A percentile compares a stretch with the other conserved stretches of the same genome.
phyloP scores from a whole-genome alignment of 2,113 vertebrate genomes.

The Petrocephalus microphthalmus region DNA sequence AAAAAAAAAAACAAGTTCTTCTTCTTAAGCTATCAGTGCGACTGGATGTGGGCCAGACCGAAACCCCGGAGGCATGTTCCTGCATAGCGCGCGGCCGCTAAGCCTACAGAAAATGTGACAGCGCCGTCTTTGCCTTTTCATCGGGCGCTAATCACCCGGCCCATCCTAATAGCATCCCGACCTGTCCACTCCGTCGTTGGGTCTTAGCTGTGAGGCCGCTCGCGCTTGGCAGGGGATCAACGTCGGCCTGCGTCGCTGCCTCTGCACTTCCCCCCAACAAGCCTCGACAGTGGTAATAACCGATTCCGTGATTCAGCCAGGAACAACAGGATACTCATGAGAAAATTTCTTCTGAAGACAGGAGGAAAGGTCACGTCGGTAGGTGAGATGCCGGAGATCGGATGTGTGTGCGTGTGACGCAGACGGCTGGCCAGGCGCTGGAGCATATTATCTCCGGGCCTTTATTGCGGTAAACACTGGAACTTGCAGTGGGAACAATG shows the following conservation, averaged over 20 bases:
- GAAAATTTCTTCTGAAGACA: background rate
- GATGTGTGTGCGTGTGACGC: background rate
- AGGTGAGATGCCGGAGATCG: background rate
- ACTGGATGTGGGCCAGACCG: conserved; percentile 31
- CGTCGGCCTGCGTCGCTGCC: background rate
- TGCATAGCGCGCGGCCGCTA: background rate
- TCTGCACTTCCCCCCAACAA: background rate
- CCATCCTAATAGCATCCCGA: background rate
- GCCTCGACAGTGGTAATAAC: background rate
- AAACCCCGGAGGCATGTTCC: conserved; percentile 16
- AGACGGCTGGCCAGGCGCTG: background rate
- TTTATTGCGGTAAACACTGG: background rate
- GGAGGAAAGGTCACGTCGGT: background rate
- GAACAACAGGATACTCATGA: conserved; percentile 7
- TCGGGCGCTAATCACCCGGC: background rate
- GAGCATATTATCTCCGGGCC: background rate
- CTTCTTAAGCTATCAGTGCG: conserved; percentile 39
- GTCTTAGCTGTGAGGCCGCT: background rate
- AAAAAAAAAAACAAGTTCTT: conserved; percentile 40
- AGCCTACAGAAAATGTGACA: conserved; percentile 12
- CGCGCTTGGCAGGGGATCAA: background rate
- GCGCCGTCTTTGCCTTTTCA: background rate
- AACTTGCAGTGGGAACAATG: background rate
- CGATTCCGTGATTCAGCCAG: background rate
- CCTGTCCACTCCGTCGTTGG: background rate